Evolutionary conservation across 2,888 invertebrate species (phyloP), one percentile per base, ranked within the genome.

Genomic region (Prosapia bicincta): DNA sequence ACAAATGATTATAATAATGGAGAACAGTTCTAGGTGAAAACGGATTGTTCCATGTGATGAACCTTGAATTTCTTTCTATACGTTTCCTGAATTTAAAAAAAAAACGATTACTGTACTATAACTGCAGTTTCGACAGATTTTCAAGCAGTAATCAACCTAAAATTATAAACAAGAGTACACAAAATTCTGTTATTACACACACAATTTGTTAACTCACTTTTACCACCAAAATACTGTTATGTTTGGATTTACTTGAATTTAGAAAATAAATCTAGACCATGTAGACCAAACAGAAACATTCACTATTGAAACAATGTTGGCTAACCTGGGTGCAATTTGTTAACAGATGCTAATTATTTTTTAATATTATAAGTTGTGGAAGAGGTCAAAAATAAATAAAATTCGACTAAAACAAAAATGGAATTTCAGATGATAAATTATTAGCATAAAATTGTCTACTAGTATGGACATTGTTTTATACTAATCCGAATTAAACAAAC

Each of bases 21-120:
- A 54, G 30, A n/a, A 6, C 30, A 30, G 54, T 54, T 20, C 9
- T 54, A 54, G 54, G 54, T 54, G 54, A 54, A 54, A 54, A 54
- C 54, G 54, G 54, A 54, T 54, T 54, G 54, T 54, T 54, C 54
- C 54, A 54, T 54, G 54, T 54, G 54, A 54, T 54, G 54, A 54
- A 54, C 54, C 54, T 54, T 54, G 54, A 54, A 54, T 54, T 20
- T 54, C 54, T 54, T n/a, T 54, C 20, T 20, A 20, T 54, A 54
- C 54, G 54, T 54, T 54, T 54, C 54, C 54, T 54, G 54, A 13
- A 54, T 20, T 54, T 54, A 20, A 5, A 20, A 20, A 13, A 3
- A 20, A 20, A 20, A 54, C 20, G n/a, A n/a, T 20, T 20, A 54
- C 20, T 54, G 20, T 1, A 3, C 20, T 10, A 54, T 3, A 20